A percentile compares a stretch with the other conserved stretches of the same genome.
phyloP scores from a whole-genome alignment of 2,797 vertebrate genomes.

The Crenuchus spilurus region DNA sequence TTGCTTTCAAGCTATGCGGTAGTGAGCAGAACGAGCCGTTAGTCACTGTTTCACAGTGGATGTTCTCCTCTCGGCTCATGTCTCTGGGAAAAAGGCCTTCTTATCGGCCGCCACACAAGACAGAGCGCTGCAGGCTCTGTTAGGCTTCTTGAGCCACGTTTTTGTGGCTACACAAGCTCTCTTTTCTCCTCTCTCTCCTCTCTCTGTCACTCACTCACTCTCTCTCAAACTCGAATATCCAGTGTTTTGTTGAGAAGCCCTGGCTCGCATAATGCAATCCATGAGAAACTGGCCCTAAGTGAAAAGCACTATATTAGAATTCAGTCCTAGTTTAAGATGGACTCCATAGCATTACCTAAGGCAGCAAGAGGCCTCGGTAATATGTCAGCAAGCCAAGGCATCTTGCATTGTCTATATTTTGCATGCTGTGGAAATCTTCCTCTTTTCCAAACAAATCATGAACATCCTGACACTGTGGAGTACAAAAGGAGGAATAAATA shows the following conservation, averaged over 20 bases:
- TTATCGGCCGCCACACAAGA: constrained; percentile 43
- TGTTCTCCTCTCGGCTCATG: constrained; percentile 37
- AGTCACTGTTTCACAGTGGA: constrained; percentile 35
- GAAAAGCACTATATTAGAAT: constrained; percentile 3
- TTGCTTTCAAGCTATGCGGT: constrained; percentile 26
- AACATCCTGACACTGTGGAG: neutral
- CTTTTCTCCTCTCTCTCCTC: neutral
- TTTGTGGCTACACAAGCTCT: neutral
- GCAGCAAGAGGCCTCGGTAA: neutral
- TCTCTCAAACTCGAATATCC: neutral
- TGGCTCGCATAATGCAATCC: constrained; percentile 24
- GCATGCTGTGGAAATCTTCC: constrained; percentile 2
- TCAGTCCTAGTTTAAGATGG: neutral
- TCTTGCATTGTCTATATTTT: constrained; percentile 29
- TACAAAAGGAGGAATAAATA: neutral
- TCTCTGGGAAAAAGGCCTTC: constrained; percentile 30
- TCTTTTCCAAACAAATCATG: constrained; percentile 3
- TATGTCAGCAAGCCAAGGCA: constrained; percentile 30
- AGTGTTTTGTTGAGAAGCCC: neutral
- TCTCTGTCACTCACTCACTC: neutral
- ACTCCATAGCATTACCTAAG: neutral
- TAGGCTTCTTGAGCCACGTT: constrained; percentile 2
- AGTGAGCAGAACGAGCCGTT: constrained; percentile 23
- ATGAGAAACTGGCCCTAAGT: neutral
- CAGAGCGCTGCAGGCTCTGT: constrained; percentile 37